phyloP scores from a whole-genome alignment of 2,888 invertebrate genomes.

The Tiliacea aurago region DNA sequence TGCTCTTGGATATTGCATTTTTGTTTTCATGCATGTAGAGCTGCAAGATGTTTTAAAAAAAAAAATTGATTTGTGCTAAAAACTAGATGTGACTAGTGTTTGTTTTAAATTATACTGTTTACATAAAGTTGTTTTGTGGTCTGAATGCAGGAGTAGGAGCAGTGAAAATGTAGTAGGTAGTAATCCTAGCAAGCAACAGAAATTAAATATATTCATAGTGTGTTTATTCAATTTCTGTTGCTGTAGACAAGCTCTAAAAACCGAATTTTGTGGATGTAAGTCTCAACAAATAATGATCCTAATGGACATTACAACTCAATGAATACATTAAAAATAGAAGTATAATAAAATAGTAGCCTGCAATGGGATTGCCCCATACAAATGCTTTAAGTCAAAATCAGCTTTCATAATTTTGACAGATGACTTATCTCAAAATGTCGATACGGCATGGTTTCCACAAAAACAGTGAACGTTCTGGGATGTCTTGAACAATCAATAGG shows the following conservation, averaged over 20 bases:
- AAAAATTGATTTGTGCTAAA: slow-evolving; percentile 28
- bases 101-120: background rate
- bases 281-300: background rate
- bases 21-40: slow-evolving; percentile 31
- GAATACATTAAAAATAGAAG: background rate
- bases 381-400: slow-evolving; percentile 28
- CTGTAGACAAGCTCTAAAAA: background rate
- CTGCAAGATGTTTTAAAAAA: slow-evolving; percentile 12
- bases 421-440: background rate
- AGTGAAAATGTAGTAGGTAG: background rate
- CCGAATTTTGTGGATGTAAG: background rate
- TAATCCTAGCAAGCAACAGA: background rate
- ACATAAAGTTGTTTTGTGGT: slow-evolving; percentile 20
- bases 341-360: slow-evolving; percentile 25
- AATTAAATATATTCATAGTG: background rate
- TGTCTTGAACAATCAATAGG: background rate
- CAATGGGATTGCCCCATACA: slow-evolving; percentile 43
- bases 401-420: slow-evolving; percentile 23
- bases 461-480: background rate
- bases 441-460: background rate
- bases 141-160: slow-evolving; percentile 16
- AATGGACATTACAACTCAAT: background rate
- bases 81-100: slow-evolving; percentile 22
- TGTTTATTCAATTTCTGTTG: no score
- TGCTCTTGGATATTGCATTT: slow-evolving; percentile 67